Evolutionary conservation across 2,113 vertebrate genomes (phyloP), one percentile per base, ranked within the genome.

Genomic region (Tragulus kanchil): DNA sequence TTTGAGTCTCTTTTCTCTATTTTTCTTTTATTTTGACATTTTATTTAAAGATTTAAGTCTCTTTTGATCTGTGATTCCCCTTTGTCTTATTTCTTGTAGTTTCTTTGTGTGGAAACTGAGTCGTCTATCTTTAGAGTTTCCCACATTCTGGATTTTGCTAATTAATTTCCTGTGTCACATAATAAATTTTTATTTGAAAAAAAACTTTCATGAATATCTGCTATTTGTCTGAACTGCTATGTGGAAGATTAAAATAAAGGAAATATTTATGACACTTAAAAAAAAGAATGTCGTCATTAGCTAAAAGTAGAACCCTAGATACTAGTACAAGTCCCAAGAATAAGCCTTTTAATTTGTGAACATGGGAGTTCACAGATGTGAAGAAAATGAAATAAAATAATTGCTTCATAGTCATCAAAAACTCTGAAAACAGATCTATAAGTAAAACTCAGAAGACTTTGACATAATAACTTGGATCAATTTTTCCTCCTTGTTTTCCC

Each of bases 321-420:
- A 52, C 54, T 75, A 56, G 19, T 59, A 19, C 48, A 56, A n/a
- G 58, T 91, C 48, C 64, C 61, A 64, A 58, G 48, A 93, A 17
- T 95, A 84, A 93, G 48, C 61, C 67, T 78, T 93, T 91, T 65
- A 93, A 79, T 67, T 89, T 91, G 71, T 85, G 54, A 96, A 73
- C 26, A 14, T 94, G 85, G 16, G 12, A 71, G 45, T 58, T 89
- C 61, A 92, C 58, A 92, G 79, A 78, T 59, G 13, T 28, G 61
- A 93, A 82, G 69, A 93, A 69, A 86, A 21, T 64, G 42, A 84
- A 96, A n/a, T 73, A 48, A 92, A 91, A 73, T 82, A 56, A 71
- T 52, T 58, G 28, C 6, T 95, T 69, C 65, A 59, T n/a, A 83
- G 94, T 11, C 10, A 6, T 82, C 61, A 58, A 84, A 88, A 90